Evolutionary conservation across 2,888 invertebrate species (phyloP).

Genomic region (Ichneumon xanthorius): DNA sequence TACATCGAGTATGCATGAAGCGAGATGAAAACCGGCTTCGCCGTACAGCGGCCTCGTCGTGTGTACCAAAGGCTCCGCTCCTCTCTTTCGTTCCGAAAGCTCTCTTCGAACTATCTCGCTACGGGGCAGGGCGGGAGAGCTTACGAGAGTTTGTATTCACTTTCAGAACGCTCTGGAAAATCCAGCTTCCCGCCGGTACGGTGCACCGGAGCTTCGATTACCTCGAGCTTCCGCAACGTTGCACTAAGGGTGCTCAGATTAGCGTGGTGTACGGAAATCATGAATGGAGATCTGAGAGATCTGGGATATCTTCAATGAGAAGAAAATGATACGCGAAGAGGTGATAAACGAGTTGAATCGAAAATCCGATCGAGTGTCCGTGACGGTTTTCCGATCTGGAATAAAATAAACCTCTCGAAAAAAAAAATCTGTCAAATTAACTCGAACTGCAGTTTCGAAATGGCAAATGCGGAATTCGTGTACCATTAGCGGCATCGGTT

Average conservation of each 20-base stretch:
- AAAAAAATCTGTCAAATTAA: not conserved
- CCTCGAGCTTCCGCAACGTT: constrained; percentile 32
- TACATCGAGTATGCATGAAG: constrained; percentile 17
- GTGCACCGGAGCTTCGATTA: constrained; percentile 47
- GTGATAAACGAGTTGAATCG: too few species aligned
- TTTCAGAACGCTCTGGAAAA: constrained; percentile 41
- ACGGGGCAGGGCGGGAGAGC: constrained; percentile 14
- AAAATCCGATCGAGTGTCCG: not conserved
- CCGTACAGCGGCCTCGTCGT: constrained; percentile 34
- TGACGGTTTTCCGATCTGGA: not conserved
- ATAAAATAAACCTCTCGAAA: not conserved
- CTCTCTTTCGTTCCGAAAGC: constrained; percentile 35
- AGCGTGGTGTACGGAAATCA: not conserved
- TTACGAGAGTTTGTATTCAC: constrained; percentile 62
- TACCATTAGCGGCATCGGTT: not conserved
- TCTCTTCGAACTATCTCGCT: constrained; percentile 43
- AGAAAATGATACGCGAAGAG: too few species aligned
- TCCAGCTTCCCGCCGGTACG: constrained; percentile 6
- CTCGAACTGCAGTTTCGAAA: not conserved
- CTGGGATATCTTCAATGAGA: too few species aligned
- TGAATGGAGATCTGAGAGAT: constrained; percentile 6
- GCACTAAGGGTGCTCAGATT: constrained; percentile 7
- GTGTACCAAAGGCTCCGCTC: constrained; percentile 42
- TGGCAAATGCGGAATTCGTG: not conserved
- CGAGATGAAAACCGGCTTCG: constrained; percentile 48